Evolutionary conservation across 2,797 vertebrate species (phyloP).

Genomic region (Ptychadena robeensis): DNA sequence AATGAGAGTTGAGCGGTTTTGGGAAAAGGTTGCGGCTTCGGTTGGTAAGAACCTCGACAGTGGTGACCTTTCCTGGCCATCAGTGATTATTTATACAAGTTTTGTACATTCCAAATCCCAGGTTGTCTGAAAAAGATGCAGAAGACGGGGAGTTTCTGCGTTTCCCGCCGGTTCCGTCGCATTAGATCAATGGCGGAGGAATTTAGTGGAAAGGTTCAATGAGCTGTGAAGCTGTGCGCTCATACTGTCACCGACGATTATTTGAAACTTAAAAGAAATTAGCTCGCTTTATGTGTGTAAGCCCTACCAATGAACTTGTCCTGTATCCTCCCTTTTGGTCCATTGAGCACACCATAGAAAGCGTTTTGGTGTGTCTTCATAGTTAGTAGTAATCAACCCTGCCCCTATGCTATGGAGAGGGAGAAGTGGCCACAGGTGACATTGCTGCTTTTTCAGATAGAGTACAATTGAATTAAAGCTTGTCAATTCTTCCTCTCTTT

Average conservation of each 20-base stretch:
- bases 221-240: not conserved
- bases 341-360: no score
- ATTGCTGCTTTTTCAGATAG: no score
- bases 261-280: not conserved
- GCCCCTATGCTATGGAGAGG: no score
- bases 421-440: no score
- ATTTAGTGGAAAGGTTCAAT: not conserved
- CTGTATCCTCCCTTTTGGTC: no score
- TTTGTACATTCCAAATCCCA: not conserved
- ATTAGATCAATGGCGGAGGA: not conserved
- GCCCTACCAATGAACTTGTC: no score
- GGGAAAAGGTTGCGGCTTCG: constrained; percentile 32
- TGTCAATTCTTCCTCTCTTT: no score
- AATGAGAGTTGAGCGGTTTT: constrained; percentile 26
- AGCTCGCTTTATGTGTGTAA: no score
- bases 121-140: not conserved
- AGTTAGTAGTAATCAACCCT: no score
- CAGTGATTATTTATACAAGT: constrained; percentile 22
- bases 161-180: not conserved
- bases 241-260: not conserved
- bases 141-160: not conserved
- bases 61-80: constrained; percentile 29
- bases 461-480: no score
- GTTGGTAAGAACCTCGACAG: constrained; percentile 30
- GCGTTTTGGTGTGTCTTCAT: no score